Conservation (phyloP, 2,888 invertebrate species). For the Laspeyria flexula region DNA sequence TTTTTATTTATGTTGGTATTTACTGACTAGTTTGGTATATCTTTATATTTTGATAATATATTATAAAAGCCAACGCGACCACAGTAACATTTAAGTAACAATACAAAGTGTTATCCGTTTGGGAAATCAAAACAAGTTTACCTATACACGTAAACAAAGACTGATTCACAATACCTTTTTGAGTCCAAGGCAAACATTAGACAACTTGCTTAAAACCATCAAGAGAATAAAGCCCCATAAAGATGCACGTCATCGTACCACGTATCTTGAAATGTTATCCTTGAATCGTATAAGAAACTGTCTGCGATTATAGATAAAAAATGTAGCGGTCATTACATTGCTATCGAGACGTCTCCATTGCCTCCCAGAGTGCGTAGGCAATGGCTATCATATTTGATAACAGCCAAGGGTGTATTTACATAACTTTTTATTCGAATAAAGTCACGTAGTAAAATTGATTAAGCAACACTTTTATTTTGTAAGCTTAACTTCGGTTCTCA, state of each 20-base stretch:
- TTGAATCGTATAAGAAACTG: slow-evolving; percentile 54
- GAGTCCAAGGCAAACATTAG: neutral
- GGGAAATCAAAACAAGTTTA: neutral
- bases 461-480: too few species aligned
- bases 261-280: slow-evolving; percentile 32
- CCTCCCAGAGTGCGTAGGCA: slow-evolving; percentile 43
- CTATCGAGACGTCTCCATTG: slow-evolving; percentile 61
- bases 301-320: slow-evolving; percentile 48
- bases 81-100: too few species aligned
- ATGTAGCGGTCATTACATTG: slow-evolving; percentile 48
- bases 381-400: slow-evolving; percentile 35
- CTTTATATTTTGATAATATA: too few species aligned
- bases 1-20: too few species aligned
- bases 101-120: neutral
- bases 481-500: too few species aligned
- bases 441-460: neutral
- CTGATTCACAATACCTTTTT: neutral
- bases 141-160: neutral
- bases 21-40: too few species aligned
- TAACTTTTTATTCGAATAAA: slow-evolving; percentile 12
- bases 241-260: slow-evolving; percentile 7
- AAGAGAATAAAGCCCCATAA: slow-evolving; percentile 1
- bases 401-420: slow-evolving; percentile 15
- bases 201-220: slow-evolving; percentile 1
- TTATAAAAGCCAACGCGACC: too few species aligned